Evolutionary conservation across 2,113 vertebrate genomes (phyloP), one percentile per base, ranked within the genome.

Genomic region (Nymphicus hollandicus): DNA sequence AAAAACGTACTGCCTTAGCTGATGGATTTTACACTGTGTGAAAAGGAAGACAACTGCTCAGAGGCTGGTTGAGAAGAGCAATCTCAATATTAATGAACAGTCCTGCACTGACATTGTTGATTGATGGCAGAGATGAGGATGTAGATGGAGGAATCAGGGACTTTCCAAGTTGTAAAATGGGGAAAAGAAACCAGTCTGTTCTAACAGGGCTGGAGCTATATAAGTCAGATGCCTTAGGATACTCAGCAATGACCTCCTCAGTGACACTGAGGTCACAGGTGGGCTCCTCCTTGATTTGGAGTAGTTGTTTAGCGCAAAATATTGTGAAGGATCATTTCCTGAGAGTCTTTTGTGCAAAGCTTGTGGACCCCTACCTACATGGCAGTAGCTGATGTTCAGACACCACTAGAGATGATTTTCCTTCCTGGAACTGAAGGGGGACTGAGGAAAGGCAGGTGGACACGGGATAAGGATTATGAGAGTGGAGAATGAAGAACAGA

Each of bases 131-230:
- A 77, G 71, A 71, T 14, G 66, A 79, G 65, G 83, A 70, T 58
- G 69, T 80, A 61, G 64, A 50, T 43, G 55, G 77, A 88, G 73
- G 61, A 92, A 81, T 79, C 1, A 2, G 89, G 86, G 95, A 78
- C 88, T 96, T 97, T 87, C 90, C 88, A 82, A 81, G 52, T 12
- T 69, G 81, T 89, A 77, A 94, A 96, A 93, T 0, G 80, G 70
- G 93, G 92, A 94, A 93, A 87, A 94, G 86, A 94, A 91, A 81
- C 65, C 64, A 63, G 60, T 43, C n/a, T 74, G 47, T 39, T 66
- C 8, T 78, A 50, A 4, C 17, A 49, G 20, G 14, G 33, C 76
- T 73, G 64, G 29, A 66, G 52, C 61, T 74, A 6, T 0, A 0
- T 46, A 63, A 83, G 19, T 61, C 60, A 71, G 47, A 41, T 41